Evolutionary conservation across 2,888 invertebrate genomes (phyloP), one percentile per base, ranked within the genome.

Genomic region (Andrena praecox): DNA sequence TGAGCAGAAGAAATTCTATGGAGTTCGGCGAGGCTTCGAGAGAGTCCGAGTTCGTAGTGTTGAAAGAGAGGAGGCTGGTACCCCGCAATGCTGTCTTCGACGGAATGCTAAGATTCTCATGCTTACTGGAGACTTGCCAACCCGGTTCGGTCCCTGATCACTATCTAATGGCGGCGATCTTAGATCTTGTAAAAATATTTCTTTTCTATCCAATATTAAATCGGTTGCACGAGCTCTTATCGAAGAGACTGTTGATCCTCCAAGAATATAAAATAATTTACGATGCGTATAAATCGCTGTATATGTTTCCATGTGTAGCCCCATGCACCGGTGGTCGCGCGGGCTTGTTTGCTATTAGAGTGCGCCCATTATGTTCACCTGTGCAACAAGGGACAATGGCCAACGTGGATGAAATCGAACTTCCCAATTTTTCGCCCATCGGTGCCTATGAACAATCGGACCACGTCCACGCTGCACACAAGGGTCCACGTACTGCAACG

Each of bases 361-460:
- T 99, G 99, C 93, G 97, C 99, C 0, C 97, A 99, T 93, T 97
- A 99, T 89, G 99, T 99, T 1, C 99, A 99, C 92, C 96, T 98
- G 87, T 99, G 99, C 94, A 99, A 99, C 94, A 98, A 98, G 92
- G 99, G 99, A 0, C 98, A 99, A 89, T 99, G 99, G 99, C 99
- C 99, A 0, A 96, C 97, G 74, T 99, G 99, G 99, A 97, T 99
- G 96, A 98, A 98, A 94, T 96, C 98, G 8, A 97, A 97, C 91
- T 95, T 96, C 83, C 96, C 97, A 7, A 96, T 97, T 91, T 97
- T 96, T 92, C 95, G 97, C 63, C 96, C 96, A 0, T 96, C 96
- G 1, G 97, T 96, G 50, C 96, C 97, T 33, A 89, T 95, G 80
- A 94, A 95, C 16, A 93, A 93, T 72, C 89, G 93, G 27, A 92